Base-by-base conservation (phyloP, 2,888 invertebrate species). In the Vannuccia rotundouncinata region DNA sequence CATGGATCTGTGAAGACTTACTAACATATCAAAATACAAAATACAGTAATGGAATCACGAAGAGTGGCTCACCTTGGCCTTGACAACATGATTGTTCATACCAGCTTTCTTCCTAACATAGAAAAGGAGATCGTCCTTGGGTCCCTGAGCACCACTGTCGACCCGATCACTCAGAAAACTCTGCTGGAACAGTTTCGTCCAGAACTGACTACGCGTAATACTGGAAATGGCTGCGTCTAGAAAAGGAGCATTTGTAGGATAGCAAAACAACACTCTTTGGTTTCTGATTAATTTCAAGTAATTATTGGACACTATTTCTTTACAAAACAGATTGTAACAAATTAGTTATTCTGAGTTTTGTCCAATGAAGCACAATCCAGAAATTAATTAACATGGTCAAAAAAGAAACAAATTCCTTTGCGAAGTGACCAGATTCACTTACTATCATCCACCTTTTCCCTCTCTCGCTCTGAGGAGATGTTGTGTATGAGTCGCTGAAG, bases 121-220 rank as follows among this genome's bases (percentile, higher is more conserved):
- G 89, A 97, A 97, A 83, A 97, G 89, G 85, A 97, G 91, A 89
- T 96, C 96, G 89, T 97, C 96, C 84, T 94, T 81, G 77, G 81
- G 82, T 29, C 84, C 85, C 82, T 93, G 92, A 60, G 84, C 84
- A 29, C 83, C 81, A 77, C 82, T 75, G 82, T 0, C 84, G 60
- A n/a, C 30, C 82, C 92, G 92, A 87, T 94, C 94, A 87, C 95
- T 95, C 79, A 95, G 90, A 88, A 96, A 96, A 90, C 95, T 94
- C 17, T 94, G 91, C 83, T 95, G 94, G 89, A 96, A 96, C 84
- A 96, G 90, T 88, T 95, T 94, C 79, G 95, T 95, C 95, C 96
- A 96, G 87, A 95, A 95, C 0, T 94, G 94, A 81, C 94, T 94
- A 59, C 94, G 94, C n/a, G 59, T 10, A 59, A 59, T 59, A n/a